A percentile compares a stretch with the other conserved stretches of the same genome.
Evolutionary conservation across 2,888 invertebrate genomes (phyloP).

Genomic region (Drosophila rubida): DNA sequence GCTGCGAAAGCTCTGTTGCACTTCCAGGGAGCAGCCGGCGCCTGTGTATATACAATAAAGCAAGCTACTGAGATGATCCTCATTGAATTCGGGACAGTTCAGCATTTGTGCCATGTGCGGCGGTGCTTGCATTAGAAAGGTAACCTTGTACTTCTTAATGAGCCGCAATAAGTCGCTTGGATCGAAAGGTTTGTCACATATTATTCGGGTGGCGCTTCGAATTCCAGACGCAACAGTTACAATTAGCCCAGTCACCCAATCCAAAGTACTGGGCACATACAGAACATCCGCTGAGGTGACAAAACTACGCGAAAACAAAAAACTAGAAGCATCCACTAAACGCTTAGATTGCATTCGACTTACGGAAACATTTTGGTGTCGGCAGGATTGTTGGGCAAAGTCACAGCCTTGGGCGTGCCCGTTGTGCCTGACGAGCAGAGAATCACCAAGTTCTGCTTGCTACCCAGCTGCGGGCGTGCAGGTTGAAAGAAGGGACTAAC

Average conservation of each 20-base stretch:
- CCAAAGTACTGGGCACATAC: background rate
- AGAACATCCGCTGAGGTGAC: background rate
- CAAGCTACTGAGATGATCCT: background rate
- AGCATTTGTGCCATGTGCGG: conserved; percentile 2
- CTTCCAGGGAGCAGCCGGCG: background rate
- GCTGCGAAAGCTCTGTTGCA: background rate
- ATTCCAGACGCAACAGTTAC: background rate
- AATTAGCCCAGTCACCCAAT: conserved; percentile 1
- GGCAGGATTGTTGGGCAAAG: conserved; percentile 7
- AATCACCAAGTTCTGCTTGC: conserved; percentile 66
- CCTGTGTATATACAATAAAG: background rate
- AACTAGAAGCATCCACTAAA: background rate
- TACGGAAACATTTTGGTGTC: background rate
- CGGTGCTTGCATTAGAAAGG: background rate
- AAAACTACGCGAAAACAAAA: background rate
- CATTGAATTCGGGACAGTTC: conserved; percentile 1
- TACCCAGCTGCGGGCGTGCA: conserved; percentile 47
- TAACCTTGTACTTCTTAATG: conserved; percentile 11
- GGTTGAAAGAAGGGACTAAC: conserved; percentile 27
- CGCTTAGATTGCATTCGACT: background rate
- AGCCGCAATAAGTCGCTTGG: background rate
- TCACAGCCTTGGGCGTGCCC: conserved; percentile 67
- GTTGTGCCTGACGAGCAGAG: conserved; percentile 76
- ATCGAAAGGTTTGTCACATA: conserved; percentile 3
- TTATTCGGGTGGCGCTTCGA: background rate